These are phyloP conservation scores for Nephrotoma flavescens DNA, from an alignment of 2,888 invertebrate species.

Conservation along the genomic window DNA sequence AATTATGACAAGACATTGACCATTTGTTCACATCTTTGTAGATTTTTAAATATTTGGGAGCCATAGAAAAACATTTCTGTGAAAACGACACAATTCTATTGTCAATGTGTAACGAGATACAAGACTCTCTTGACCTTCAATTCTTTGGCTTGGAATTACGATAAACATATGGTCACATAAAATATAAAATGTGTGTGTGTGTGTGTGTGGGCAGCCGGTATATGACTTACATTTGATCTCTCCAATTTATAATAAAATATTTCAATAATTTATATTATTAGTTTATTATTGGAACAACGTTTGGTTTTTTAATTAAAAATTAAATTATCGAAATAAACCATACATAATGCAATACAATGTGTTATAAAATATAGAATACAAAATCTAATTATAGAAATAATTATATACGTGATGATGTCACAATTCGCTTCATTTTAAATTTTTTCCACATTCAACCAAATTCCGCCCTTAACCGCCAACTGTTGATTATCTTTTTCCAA, in stretches of 20 bases:
- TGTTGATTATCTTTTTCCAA: constrained; percentile 6
- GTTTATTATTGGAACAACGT: not conserved
- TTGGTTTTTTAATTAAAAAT: not conserved
- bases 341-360: not conserved
- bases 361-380: not conserved
- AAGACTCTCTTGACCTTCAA: too few relatives aligned
- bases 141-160: not conserved
- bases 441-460: constrained; percentile 12
- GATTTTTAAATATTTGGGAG: too few relatives aligned
- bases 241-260: not conserved
- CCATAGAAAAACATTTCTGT: too few relatives aligned
- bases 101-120: too few relatives aligned
- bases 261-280: not conserved
- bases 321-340: not conserved
- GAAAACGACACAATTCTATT: too few relatives aligned
- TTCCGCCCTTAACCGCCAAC: constrained; percentile 10
- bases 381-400: too few relatives aligned
- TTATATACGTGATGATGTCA: not conserved
- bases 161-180: not conserved
- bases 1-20: too few relatives aligned
- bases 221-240: not conserved
- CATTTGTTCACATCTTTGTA: too few relatives aligned
- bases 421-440: not conserved
- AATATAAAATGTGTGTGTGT: not conserved
- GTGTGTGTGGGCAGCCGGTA: not conserved